phyloP scores from a whole-genome alignment of 37 sponge, comb jelly and placozoan genomes.

The Tethya wilhelma region DNA sequence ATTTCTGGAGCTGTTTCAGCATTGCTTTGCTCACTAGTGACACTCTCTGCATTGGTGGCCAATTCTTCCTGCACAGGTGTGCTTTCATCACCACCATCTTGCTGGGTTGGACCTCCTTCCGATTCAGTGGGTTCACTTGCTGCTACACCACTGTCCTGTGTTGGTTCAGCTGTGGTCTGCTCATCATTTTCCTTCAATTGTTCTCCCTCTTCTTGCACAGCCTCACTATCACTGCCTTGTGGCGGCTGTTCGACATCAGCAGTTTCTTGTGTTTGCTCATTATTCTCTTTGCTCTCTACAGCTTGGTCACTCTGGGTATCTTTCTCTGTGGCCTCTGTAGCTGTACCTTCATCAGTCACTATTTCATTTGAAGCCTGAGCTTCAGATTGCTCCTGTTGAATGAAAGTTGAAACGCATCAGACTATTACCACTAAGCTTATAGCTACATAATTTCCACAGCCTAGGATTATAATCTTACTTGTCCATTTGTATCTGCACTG shows the following conservation, averaged over 20 bases:
- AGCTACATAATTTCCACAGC: too few relatives aligned
- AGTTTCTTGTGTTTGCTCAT: not conserved
- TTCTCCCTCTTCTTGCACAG: not conserved
- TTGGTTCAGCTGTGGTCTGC: not conserved
- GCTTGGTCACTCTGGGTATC: too few relatives aligned
- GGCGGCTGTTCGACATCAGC: not conserved
- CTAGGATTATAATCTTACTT: too few relatives aligned
- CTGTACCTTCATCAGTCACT: too few relatives aligned
- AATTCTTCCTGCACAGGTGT: not conserved
- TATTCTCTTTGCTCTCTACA: too few relatives aligned
- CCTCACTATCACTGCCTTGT: not conserved
- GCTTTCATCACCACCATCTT: not conserved
- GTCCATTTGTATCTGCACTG: too few relatives aligned
- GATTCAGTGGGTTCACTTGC: not conserved
- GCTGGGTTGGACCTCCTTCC: not conserved
- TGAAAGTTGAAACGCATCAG: too few relatives aligned
- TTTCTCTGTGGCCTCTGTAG: too few relatives aligned
- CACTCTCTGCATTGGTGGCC: not conserved
- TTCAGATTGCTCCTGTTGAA: too few relatives aligned
- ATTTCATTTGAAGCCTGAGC: too few relatives aligned
- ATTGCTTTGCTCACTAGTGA: slow-evolving; percentile 10
- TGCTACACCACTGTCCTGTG: not conserved
- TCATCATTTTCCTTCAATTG: not conserved
- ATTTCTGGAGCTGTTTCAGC: not conserved
- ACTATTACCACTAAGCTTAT: too few relatives aligned